These are phyloP conservation scores for Marasmarcha lunaedactyla DNA, from an alignment of 2,888 invertebrate species.

Conservation along the genomic window DNA sequence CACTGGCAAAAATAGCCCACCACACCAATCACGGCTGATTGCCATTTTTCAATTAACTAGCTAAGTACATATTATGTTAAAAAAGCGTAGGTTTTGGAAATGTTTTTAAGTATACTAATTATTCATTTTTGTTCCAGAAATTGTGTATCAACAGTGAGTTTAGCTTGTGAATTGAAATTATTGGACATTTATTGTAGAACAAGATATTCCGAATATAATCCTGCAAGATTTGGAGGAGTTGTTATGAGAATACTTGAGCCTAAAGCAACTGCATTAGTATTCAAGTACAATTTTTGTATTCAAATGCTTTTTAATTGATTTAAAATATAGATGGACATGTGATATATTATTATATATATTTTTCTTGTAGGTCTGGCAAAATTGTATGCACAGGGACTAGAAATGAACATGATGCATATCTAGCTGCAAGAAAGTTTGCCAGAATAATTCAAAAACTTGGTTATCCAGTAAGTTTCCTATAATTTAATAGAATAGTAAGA, in stretches of 20 bases:
- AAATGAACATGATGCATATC: conserved; percentile 80
- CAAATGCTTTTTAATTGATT: too few relatives aligned
- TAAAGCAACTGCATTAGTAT: conserved; percentile 78
- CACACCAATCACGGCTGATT: too few relatives aligned
- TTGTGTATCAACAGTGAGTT: conserved; percentile 83
- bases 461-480: conserved; percentile 71
- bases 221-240: conserved; percentile 83
- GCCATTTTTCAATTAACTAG: too few relatives aligned
- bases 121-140: conserved; percentile 67
- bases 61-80: conserved; percentile 29
- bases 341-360: too few relatives aligned
- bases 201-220: conserved; percentile 86
- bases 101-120: not conserved
- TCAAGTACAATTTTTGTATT: conserved; percentile 34
- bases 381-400: conserved; percentile 85
- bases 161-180: conserved; percentile 79
- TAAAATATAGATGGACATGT: too few relatives aligned
- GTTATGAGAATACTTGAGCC: conserved; percentile 87
- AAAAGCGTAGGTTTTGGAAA: not conserved
- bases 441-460: conserved; percentile 86
- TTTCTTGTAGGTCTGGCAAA: conserved; percentile 77
- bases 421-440: conserved; percentile 85
- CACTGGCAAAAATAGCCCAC: too few relatives aligned
- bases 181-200: conserved; percentile 82
- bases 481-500: not conserved